Evolutionary conservation across 2,888 invertebrate genomes (phyloP).

Genomic region (Acleris emargana): DNA sequence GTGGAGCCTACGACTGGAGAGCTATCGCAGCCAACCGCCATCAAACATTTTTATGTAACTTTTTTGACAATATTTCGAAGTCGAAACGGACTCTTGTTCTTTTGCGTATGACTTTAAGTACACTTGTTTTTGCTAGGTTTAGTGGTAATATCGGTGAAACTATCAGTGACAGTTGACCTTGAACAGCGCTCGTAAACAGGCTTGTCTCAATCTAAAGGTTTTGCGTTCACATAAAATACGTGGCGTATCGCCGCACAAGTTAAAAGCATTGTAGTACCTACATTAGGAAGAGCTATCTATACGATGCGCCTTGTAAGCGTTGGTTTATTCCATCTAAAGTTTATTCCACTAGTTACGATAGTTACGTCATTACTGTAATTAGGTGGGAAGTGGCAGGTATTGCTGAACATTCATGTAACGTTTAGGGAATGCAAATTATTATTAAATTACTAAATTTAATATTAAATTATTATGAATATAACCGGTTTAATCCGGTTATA

Average conservation of each 20-base stretch:
- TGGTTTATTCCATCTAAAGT: too few relatives aligned
- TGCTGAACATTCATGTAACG: too few relatives aligned
- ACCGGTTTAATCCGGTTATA: too few relatives aligned
- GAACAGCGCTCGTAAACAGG: constrained; percentile 40
- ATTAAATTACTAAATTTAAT: too few relatives aligned
- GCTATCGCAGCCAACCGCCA: neutral
- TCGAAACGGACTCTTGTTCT: neutral
- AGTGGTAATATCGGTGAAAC: constrained; percentile 3
- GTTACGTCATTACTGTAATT: too few relatives aligned
- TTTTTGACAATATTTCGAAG: neutral
- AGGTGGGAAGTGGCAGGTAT: too few relatives aligned
- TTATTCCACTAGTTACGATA: too few relatives aligned
- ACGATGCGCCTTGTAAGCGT: neutral
- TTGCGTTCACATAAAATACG: constrained; percentile 26
- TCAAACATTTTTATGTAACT: neutral
- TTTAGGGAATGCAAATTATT: too few relatives aligned
- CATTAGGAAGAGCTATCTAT: constrained; percentile 10
- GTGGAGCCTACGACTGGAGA: too few relatives aligned
- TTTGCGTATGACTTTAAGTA: neutral
- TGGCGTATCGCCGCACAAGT: constrained; percentile 6
- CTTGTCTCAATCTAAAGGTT: constrained; percentile 24
- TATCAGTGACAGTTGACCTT: constrained; percentile 39
- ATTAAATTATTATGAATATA: too few relatives aligned
- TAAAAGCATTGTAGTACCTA: constrained; percentile 19
- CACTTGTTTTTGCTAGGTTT: neutral